Evolutionary conservation across 1,140 invertebrate species (phyloP), one percentile per base, ranked within the genome.

Genomic region (Sycobia sp.): DNA sequence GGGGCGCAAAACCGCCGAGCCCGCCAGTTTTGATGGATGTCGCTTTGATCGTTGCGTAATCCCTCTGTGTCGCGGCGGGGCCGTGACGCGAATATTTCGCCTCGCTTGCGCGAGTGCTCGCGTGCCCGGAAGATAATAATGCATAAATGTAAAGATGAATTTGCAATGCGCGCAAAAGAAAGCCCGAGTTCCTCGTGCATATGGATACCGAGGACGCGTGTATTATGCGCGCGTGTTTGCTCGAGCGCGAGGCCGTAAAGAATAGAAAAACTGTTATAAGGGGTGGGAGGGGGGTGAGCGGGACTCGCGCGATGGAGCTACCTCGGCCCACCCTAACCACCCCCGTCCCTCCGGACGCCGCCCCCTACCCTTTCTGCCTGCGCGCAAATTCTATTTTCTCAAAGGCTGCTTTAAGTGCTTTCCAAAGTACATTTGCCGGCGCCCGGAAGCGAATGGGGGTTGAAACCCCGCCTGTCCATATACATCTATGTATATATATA

Each of bases 311-410:
- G 13, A 23, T 14, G 38, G 27, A 49, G 14, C 11, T 13, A n/a
- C n/a, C n/a, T n/a, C n/a, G n/a, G n/a, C n/a, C n/a, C n/a, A n/a
- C n/a, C n/a, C n/a, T n/a, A n/a, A n/a, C n/a, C n/a, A n/a, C n/a
- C n/a, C n/a, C n/a, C n/a, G n/a, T n/a, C n/a, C n/a, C n/a, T n/a
- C n/a, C n/a, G n/a, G n/a, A n/a, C n/a, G n/a, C n/a, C n/a, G n/a
- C n/a, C n/a, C n/a, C n/a, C n/a, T n/a, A n/a, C n/a, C n/a, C n/a
- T n/a, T n/a, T 46, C 22, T 23, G 16, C 43, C 44, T 47, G 34
- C 43, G 44, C 2, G 51, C 65, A 70, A 72, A 71, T 71, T 70
- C 66, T 71, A 57, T 68, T 71, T 70, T 68, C 66, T 70, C 67
- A 67, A 73, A 73, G 65, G 65, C 39, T 65, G 56, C 38, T 57